Conservation (phyloP, 2,113 vertebrate species). For the Sturnira hondurensis region DNA sequence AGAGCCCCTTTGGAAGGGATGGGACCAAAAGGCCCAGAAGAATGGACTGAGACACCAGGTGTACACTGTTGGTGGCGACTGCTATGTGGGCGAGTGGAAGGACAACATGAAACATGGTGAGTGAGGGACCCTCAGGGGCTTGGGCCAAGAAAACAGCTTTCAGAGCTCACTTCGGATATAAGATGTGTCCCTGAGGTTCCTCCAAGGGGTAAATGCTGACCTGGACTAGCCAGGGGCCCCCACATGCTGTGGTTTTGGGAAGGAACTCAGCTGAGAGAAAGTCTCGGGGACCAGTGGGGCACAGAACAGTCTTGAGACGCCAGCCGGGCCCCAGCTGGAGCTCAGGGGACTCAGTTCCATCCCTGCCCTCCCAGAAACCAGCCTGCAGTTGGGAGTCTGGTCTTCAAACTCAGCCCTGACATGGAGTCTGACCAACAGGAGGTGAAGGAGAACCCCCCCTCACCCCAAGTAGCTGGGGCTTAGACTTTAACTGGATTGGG, state of each 20-base stretch:
- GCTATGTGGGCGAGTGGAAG: constrained; percentile 91
- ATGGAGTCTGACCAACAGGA: not conserved
- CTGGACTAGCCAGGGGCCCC: not conserved
- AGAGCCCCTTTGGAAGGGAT: constrained; percentile 76
- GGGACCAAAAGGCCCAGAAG: constrained; percentile 88
- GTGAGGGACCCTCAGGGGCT: not conserved
- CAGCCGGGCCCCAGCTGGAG: not conserved
- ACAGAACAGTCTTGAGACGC: not conserved
- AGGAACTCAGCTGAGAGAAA: not conserved
- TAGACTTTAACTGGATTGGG: not conserved
- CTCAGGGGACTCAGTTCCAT: not conserved
- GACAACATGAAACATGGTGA: constrained; percentile 91
- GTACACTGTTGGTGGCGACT: constrained; percentile 84
- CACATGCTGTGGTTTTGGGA: not conserved
- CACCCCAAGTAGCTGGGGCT: not conserved
- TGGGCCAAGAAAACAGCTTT: not conserved
- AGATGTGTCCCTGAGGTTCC: not conserved
- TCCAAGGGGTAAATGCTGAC: not conserved
- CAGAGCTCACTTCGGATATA: not conserved
- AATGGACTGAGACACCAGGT: constrained; percentile 83
- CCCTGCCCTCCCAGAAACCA: not conserved
- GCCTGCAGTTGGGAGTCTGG: not conserved
- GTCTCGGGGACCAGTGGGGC: not conserved
- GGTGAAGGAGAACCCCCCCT: not conserved
- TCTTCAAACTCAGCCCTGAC: not conserved